Percentiles rank a stretch among this genome's conserved stretches.
phyloP scores from a whole-genome alignment of 2,888 invertebrate species.

The Nomada fabriciana region DNA sequence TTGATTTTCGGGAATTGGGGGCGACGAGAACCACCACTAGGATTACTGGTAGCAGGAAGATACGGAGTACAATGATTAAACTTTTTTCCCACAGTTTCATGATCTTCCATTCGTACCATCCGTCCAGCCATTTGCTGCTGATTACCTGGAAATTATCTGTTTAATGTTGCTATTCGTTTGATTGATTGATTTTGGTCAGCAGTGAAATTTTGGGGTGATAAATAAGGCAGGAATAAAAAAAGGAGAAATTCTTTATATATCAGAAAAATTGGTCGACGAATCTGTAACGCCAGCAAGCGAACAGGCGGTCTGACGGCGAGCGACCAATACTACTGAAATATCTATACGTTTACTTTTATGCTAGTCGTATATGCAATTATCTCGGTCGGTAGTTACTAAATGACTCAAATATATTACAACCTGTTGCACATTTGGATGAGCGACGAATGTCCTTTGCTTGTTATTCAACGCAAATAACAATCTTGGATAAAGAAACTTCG shows the following conservation, averaged over 20 bases:
- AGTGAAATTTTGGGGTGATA: no score
- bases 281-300: no score
- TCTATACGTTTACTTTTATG: no score
- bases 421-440: slow-evolving; percentile 91
- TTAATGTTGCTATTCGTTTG: no score
- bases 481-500: slow-evolving; percentile 87
- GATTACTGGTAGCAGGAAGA: slow-evolving; percentile 84
- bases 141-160: slow-evolving; percentile 82
- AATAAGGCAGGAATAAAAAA: no score
- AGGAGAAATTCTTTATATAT: no score
- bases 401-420: slow-evolving; percentile 72
- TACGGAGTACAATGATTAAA: slow-evolving; percentile 80
- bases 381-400: no score
- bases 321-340: no score
- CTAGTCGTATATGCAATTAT: neutral
- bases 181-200: no score
- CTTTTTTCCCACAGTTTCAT: slow-evolving; percentile 84
- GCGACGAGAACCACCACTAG: slow-evolving; percentile 83
- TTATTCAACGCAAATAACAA: slow-evolving; percentile 89
- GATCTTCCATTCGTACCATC: slow-evolving; percentile 87
- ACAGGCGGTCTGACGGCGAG: no score
- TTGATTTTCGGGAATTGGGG: slow-evolving; percentile 85
- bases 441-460: slow-evolving; percentile 90
- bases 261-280: no score
- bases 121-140: slow-evolving; percentile 89